Evolutionary conservation across 2,888 invertebrate species (phyloP).

Genomic region (Micoletzkya japonica): DNA sequence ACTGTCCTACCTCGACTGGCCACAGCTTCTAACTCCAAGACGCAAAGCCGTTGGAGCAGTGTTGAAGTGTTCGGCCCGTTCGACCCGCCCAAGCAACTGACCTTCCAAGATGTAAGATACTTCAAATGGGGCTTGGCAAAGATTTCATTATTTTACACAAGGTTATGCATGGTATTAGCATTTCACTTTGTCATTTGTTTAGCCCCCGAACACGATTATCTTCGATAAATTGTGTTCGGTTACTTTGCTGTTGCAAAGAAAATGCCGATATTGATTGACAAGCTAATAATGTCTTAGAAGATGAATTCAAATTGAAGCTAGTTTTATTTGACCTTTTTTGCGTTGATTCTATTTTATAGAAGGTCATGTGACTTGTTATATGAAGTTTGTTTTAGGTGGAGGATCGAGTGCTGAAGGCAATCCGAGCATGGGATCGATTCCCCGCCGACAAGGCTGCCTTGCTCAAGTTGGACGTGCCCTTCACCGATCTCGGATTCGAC

Average conservation of each 20-base stretch:
- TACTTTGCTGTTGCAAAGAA: too few species aligned
- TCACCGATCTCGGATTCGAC: conserved; percentile 50
- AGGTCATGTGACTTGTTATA: too few species aligned
- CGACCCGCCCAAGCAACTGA: conserved; percentile 58
- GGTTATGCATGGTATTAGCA: too few species aligned
- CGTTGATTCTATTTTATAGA: too few species aligned
- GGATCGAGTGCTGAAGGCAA: conserved; percentile 58
- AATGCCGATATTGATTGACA: too few species aligned
- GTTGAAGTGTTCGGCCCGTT: conserved; percentile 52
- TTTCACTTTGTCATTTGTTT: too few species aligned
- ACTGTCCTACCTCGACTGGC: conserved; percentile 10
- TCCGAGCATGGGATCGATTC: conserved; percentile 61
- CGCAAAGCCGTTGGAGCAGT: conserved; percentile 28
- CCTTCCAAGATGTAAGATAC: conserved; percentile 53
- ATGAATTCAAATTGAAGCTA: too few species aligned
- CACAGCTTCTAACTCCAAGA: conserved; percentile 2
- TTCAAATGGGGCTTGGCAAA: background rate
- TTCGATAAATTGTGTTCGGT: too few species aligned
- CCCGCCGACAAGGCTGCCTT: conserved; percentile 49
- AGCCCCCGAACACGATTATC: too few species aligned
- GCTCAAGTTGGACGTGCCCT: conserved; percentile 41
- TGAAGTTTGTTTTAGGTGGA: conserved; percentile 54
- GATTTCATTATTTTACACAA: too few species aligned
- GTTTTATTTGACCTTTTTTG: too few species aligned
- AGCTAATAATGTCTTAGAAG: too few species aligned